These are phyloP conservation scores for Hippocampus guttulatus DNA, from an alignment of 2,113 vertebrate genomes.

Conservation along the genomic window DNA sequence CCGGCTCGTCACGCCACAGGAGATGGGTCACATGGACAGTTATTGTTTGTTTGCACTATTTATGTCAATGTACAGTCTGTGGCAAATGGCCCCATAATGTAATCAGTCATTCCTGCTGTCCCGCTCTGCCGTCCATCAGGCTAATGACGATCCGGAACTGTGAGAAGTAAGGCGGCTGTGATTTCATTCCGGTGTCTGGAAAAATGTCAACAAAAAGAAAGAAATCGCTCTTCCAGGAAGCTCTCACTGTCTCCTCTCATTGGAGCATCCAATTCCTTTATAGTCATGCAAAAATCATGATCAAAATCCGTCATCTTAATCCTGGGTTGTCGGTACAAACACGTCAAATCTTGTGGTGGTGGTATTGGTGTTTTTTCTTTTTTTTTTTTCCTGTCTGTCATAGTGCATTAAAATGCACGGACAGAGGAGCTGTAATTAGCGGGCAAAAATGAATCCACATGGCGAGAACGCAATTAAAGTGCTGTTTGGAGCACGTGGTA, in stretches of 20 bases:
- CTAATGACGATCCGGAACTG: slow-evolving; percentile 50
- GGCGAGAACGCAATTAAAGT: slow-evolving; percentile 75
- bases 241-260: slow-evolving; percentile 25
- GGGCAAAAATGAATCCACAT: slow-evolving; percentile 73
- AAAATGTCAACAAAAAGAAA: neutral
- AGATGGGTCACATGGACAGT: slow-evolving; percentile 42
- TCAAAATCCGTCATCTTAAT: slow-evolving; percentile 46
- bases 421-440: slow-evolving; percentile 67
- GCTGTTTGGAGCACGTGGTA: slow-evolving; percentile 69
- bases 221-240: neutral
- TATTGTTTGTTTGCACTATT: slow-evolving; percentile 64
- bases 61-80: slow-evolving; percentile 52
- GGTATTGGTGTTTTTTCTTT: neutral
- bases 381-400: slow-evolving; percentile 30
- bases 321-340: slow-evolving; percentile 28
- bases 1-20: slow-evolving; percentile 38
- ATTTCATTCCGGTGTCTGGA: slow-evolving; percentile 41
- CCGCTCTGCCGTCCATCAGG: slow-evolving; percentile 49
- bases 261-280: slow-evolving; percentile 35
- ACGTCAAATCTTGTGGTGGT: slow-evolving; percentile 21
- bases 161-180: slow-evolving; percentile 36
- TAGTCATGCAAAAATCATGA: slow-evolving; percentile 43
- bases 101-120: slow-evolving; percentile 56
- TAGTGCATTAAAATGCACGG: slow-evolving; percentile 63
- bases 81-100: slow-evolving; percentile 55